These are phyloP conservation scores for Myrmecobius fasciatus DNA, from an alignment of 2,113 vertebrate species.

Conservation along the genomic window DNA sequence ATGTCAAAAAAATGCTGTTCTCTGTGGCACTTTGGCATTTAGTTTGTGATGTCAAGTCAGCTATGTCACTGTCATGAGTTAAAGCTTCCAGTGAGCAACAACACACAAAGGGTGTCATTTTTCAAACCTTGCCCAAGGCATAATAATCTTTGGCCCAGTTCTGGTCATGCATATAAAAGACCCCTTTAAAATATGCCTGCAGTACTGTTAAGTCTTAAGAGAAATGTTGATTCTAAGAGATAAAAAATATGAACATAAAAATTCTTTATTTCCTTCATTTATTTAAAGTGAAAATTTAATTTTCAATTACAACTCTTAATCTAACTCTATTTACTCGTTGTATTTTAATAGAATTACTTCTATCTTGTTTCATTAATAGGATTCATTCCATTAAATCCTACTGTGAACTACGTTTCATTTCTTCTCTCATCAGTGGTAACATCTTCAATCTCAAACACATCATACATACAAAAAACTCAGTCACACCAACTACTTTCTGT, in stretches of 20 bases:
- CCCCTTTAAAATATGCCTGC: slow-evolving; percentile 7
- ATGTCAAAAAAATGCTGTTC: not conserved
- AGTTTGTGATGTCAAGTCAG: not conserved
- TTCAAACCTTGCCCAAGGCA: not conserved
- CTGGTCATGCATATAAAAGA: not conserved
- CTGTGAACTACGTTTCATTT: not conserved
- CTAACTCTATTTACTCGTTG: not conserved
- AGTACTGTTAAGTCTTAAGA: not conserved
- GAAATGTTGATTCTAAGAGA: not conserved
- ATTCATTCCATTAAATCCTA: slow-evolving; percentile 32
- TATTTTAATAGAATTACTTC: not conserved
- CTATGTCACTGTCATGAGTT: not conserved
- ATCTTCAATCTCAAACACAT: not conserved
- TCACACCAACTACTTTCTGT: not conserved
- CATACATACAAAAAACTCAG: not conserved
- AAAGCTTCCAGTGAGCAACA: not conserved
- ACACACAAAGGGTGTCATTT: not conserved
- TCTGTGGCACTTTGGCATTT: not conserved
- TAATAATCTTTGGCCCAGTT: not conserved
- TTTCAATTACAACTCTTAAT: not conserved
- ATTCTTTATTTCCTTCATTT: not conserved
- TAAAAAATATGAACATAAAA: not conserved
- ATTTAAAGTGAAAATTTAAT: not conserved
- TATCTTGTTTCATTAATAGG: slow-evolving; percentile 28
- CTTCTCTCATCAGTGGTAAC: not conserved